Conservation (phyloP, 2,113 vertebrate genomes). For the Actenoides hombroni region DNA sequence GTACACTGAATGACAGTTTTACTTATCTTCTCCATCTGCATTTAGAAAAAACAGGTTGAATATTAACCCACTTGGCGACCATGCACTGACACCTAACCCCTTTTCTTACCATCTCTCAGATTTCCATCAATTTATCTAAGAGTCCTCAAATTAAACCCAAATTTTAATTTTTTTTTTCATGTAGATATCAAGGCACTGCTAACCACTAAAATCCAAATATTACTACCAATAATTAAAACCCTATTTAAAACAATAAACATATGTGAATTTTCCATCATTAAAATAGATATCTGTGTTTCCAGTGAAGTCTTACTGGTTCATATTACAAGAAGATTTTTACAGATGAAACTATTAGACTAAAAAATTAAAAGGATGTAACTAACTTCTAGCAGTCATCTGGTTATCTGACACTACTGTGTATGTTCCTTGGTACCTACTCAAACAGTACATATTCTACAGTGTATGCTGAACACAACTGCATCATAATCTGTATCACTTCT, state of each 20-base stretch:
- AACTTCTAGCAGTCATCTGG: neutral
- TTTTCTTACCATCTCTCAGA: neutral
- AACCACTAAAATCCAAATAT: neutral
- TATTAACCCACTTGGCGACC: neutral
- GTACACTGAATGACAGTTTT: neutral
- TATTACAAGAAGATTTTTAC: neutral
- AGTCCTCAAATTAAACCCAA: neutral
- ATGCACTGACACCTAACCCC: neutral
- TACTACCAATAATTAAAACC: neutral
- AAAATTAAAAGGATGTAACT: neutral
- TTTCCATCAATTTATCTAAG: neutral
- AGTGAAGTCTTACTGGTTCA: neutral
- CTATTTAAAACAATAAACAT: neutral
- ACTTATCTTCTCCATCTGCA: neutral
- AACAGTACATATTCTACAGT: neutral
- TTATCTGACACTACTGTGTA: neutral
- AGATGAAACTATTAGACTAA: neutral
- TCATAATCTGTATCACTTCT: neutral
- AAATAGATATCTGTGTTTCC: neutral
- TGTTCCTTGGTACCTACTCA: neutral
- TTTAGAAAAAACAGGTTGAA: neutral
- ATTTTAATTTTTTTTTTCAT: neutral
- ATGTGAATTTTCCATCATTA: neutral
- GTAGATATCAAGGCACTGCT: neutral
- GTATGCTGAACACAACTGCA: neutral